phyloP scores from a whole-genome alignment of 1,140 invertebrate genomes.

The Drosophila guanche region DNA sequence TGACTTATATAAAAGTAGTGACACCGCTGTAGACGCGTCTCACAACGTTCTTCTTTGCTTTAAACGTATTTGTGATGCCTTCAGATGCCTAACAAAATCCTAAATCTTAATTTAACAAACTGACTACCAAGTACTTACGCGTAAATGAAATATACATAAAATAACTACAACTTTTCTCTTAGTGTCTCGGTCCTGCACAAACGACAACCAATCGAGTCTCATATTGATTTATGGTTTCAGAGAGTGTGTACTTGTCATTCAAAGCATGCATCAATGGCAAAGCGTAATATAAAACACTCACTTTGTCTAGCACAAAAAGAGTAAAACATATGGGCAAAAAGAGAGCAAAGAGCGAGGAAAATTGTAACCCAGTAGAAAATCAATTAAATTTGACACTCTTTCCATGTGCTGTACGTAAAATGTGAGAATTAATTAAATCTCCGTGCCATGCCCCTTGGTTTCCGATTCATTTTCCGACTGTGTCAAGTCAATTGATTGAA shows the following conservation, averaged over 20 bases:
- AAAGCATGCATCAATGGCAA: neutral
- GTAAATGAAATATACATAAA: neutral
- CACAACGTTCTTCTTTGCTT: no score
- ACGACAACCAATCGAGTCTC: conserved; percentile 40
- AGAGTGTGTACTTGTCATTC: conserved; percentile 19
- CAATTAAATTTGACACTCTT: conserved; percentile 68
- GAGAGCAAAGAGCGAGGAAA: neutral
- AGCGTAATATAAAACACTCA: conserved; percentile 37
- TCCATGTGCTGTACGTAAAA: conserved; percentile 22
- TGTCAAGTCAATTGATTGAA: conserved; percentile 18
- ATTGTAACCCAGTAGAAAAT: conserved; percentile 38
- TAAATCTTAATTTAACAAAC: no score
- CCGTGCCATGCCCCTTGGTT: neutral
- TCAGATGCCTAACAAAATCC: no score
- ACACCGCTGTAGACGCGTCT: no score
- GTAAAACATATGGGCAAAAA: neutral
- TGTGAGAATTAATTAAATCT: conserved; percentile 62
- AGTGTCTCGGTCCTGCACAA: conserved; percentile 29
- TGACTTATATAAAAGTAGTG: no score
- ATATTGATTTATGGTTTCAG: conserved; percentile 45
- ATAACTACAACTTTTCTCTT: conserved; percentile 8
- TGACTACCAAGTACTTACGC: no score
- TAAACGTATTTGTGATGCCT: no score
- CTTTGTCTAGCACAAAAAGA: conserved; percentile 22
- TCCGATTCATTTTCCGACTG: neutral